phyloP scores from a whole-genome alignment of 2,888 invertebrate species.

The Heliconius aoede region DNA sequence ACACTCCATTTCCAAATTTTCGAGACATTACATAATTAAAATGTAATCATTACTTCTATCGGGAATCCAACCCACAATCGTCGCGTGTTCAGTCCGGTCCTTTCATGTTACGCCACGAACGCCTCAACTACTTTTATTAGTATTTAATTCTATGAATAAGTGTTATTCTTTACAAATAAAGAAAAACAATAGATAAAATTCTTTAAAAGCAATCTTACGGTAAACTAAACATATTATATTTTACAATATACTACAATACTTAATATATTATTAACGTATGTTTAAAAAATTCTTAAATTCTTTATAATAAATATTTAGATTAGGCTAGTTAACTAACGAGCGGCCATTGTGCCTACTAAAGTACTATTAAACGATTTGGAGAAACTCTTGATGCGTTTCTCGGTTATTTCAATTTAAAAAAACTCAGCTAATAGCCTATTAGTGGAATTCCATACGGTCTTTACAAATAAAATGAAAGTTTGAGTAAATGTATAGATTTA shows the following conservation, averaged over 20 bases:
- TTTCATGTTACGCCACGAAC: background rate
- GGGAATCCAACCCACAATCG: too few relatives aligned
- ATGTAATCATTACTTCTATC: too few relatives aligned
- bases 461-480: conserved; percentile 9
- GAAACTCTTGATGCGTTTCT: conserved; percentile 17
- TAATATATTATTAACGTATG: too few relatives aligned
- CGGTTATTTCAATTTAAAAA: conserved; percentile 19
- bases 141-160: background rate
- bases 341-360: conserved; percentile 8
- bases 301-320: conserved; percentile 11
- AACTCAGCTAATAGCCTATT: conserved; percentile 16
- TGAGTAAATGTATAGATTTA: background rate
- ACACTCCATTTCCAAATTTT: background rate
- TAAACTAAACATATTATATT: background rate
- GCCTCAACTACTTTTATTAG: background rate
- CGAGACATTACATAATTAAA: background rate
- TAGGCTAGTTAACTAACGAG: conserved; percentile 18
- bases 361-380: conserved; percentile 12
- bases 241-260: too few relatives aligned
- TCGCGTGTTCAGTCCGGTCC: too few relatives aligned
- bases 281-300: conserved; percentile 6
- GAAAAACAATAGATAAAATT: background rate
- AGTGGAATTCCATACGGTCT: conserved; percentile 18
- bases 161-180: background rate
- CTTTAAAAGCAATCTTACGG: background rate